Evolutionary conservation across 2,888 invertebrate species (phyloP).

Genomic region (Synanthedon tipuliformis): DNA sequence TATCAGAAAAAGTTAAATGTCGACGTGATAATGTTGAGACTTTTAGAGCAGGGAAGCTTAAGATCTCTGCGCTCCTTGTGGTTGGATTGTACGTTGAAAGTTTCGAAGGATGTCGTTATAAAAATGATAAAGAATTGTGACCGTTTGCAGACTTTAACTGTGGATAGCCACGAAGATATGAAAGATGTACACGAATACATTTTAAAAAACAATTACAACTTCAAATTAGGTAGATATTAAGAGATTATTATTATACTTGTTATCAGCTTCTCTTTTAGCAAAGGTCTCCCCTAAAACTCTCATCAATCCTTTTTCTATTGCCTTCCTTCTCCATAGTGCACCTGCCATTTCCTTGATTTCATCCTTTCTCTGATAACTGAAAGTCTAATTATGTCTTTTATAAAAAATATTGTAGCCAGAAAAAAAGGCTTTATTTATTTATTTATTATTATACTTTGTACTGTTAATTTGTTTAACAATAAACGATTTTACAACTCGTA

Average conservation of each 20-base stretch:
- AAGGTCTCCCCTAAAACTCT: too few species aligned
- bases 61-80: conserved; percentile 43
- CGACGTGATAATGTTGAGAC: conserved; percentile 37
- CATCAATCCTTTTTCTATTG: too few species aligned
- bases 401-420: too few species aligned
- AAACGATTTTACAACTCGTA: too few species aligned
- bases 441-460: too few species aligned
- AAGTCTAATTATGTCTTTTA: too few species aligned
- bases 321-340: too few species aligned
- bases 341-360: too few species aligned
- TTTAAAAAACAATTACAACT: conserved; percentile 51
- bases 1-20: conserved; percentile 53
- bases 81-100: conserved; percentile 59
- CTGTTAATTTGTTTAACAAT: too few species aligned
- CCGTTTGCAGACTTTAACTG: conserved; percentile 44
- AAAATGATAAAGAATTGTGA: conserved; percentile 47
- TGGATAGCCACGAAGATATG: conserved; percentile 42
- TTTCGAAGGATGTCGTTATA: conserved; percentile 45
- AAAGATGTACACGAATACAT: conserved; percentile 45
- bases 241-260: not conserved
- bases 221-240: conserved; percentile 56
- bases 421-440: too few species aligned
- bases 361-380: too few species aligned
- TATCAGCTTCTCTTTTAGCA: not conserved
- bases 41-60: conserved; percentile 44